phyloP scores from a whole-genome alignment of 2,113 vertebrate species.

The Chauna torquata region DNA sequence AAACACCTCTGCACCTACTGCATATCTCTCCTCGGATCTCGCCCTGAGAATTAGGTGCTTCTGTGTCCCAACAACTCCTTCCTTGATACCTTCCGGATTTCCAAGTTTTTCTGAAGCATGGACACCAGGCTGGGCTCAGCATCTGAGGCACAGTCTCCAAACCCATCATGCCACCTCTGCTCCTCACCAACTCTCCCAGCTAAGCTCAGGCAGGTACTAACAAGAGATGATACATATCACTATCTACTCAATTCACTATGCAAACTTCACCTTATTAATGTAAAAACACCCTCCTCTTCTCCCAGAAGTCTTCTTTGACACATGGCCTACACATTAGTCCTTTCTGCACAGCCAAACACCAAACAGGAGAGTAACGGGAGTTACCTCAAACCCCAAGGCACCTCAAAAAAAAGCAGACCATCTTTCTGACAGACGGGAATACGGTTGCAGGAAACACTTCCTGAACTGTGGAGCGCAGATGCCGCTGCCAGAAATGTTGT shows the following conservation, averaged over 20 bases:
- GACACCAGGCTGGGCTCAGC: neutral
- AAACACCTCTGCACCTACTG: neutral
- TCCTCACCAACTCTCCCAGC: neutral
- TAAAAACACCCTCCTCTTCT: neutral
- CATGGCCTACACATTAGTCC: neutral
- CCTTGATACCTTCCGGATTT: no score
- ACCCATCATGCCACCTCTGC: neutral
- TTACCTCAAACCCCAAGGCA: neutral
- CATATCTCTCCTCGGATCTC: neutral
- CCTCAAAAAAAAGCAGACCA: neutral
- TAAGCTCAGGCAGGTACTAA: neutral
- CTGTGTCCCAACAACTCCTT: neutral
- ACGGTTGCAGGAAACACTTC: fast-evolving
- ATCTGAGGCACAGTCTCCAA: neutral
- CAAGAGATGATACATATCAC: neutral
- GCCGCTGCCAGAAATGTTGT: neutral
- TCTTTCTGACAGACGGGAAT: neutral
- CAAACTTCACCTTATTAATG: neutral
- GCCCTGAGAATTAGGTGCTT: fast-evolving
- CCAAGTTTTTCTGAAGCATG: fast-evolving
- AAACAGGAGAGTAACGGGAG: fast-evolving
- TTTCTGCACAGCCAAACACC: neutral
- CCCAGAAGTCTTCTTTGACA: neutral
- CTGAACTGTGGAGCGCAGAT: neutral
- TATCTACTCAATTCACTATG: neutral